Percentiles rank a stretch among this genome's conserved stretches.
phyloP scores from a whole-genome alignment of 2,797 vertebrate genomes.

The Pseudochromis fuscus region DNA sequence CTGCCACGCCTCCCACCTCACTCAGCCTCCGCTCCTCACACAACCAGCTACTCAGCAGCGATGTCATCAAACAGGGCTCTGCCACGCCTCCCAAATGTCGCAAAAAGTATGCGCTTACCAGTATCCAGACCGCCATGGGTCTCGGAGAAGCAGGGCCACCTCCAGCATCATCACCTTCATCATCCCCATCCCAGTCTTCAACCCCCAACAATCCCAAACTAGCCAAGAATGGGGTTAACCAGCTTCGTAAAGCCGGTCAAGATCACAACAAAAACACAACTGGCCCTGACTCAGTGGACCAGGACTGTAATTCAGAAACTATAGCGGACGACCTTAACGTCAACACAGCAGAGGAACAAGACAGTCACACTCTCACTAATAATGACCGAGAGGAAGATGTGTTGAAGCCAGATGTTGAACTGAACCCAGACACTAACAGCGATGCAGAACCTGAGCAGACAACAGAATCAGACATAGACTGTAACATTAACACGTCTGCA shows the following conservation, averaged over 20 bases:
- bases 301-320: slow-evolving; percentile 54
- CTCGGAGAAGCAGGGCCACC: slow-evolving; percentile 84
- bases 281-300: slow-evolving; percentile 24
- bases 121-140: slow-evolving; percentile 96
- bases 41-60: slow-evolving; percentile 92
- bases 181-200: slow-evolving; percentile 76
- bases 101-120: slow-evolving; percentile 96
- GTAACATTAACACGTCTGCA: slow-evolving; percentile 43
- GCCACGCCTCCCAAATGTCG: slow-evolving; percentile 95
- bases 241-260: slow-evolving; percentile 93
- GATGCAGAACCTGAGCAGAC: slow-evolving; percentile 76
- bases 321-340: slow-evolving; percentile 62
- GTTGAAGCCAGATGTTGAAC: slow-evolving; percentile 72
- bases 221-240: slow-evolving; percentile 96
- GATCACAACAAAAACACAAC: slow-evolving; percentile 94
- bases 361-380: slow-evolving; percentile 61
- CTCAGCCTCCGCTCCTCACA: slow-evolving; percentile 96
- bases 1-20: slow-evolving; percentile 91
- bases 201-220: slow-evolving; percentile 92
- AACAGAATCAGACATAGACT: slow-evolving; percentile 71
- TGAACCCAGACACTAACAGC: slow-evolving; percentile 28
- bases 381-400: slow-evolving; percentile 79
- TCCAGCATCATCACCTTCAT: slow-evolving; percentile 82
- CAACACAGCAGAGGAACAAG: slow-evolving; percentile 54
- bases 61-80: slow-evolving; percentile 91